Percentiles rank a stretch among this genome's conserved stretches.
phyloP scores from a whole-genome alignment of 1,140 invertebrate genomes.

The Drepana arcuata region DNA sequence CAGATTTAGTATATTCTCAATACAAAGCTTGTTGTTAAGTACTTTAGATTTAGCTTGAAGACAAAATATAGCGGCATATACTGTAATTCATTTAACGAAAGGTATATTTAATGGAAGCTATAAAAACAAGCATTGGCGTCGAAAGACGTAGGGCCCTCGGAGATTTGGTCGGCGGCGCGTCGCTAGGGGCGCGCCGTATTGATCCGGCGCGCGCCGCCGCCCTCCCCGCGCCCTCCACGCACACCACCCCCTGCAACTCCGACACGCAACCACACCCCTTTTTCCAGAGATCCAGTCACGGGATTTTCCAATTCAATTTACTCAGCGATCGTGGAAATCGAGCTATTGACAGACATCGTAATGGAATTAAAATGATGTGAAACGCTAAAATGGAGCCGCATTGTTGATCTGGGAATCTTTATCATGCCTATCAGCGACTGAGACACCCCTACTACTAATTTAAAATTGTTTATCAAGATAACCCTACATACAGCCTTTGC shows the following conservation, averaged over 20 bases:
- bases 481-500: too few relatives aligned
- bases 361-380: too few relatives aligned
- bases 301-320: constrained; percentile 70
- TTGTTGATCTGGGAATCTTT: too few relatives aligned
- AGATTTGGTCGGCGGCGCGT: constrained; percentile 41
- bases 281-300: constrained; percentile 59
- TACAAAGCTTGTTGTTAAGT: too few relatives aligned
- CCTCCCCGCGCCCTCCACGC: constrained; percentile 24
- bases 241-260: constrained; percentile 21
- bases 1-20: too few relatives aligned
- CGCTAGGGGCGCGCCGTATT: constrained; percentile 51
- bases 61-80: constrained; percentile 43
- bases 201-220: constrained; percentile 38
- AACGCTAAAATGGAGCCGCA: too few relatives aligned
- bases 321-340: too few relatives aligned
- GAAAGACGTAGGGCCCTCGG: constrained; percentile 64
- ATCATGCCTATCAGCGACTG: too few relatives aligned
- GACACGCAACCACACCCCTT: constrained; percentile 61
- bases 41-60: too few relatives aligned
- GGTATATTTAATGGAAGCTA: constrained; percentile 56
- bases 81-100: constrained; percentile 54
- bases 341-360: too few relatives aligned
- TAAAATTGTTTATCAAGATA: too few relatives aligned
- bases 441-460: too few relatives aligned
- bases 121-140: constrained; percentile 64